Conservation (phyloP, 2,797 vertebrate species). For the Pantherophis alleghaniensis region DNA sequence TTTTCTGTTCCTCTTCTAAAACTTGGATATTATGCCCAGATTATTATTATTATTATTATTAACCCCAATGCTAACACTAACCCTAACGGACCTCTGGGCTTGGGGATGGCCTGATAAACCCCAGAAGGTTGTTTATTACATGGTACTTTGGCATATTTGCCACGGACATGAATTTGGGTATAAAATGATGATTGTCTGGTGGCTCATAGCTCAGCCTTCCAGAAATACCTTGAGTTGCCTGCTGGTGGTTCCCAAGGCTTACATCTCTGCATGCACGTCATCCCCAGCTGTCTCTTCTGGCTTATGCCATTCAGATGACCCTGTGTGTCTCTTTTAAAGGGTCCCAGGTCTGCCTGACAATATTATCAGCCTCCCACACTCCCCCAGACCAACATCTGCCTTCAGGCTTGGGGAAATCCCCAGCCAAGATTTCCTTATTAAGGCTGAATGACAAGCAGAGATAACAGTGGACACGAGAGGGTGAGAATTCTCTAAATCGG, state of each 20-base stretch:
- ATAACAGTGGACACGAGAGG: neutral
- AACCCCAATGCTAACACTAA: neutral
- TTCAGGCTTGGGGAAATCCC: neutral
- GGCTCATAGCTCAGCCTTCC: neutral
- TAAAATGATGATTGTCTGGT: neutral
- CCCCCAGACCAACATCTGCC: neutral
- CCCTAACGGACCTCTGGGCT: neutral
- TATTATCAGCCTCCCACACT: neutral
- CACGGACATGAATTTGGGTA: neutral
- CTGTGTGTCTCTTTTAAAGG: neutral
- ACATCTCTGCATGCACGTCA: neutral
- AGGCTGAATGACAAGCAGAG: neutral
- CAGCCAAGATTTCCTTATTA: neutral
- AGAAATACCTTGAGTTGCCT: neutral
- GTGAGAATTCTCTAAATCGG: neutral
- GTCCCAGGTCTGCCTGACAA: neutral
- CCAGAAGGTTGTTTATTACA: neutral
- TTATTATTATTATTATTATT: neutral
- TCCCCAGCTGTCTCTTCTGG: neutral
- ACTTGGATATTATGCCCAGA: neutral
- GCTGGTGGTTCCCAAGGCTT: neutral
- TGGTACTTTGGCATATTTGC: neutral
- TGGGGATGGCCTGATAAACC: neutral
- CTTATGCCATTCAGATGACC: neutral
- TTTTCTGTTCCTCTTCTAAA: neutral